phyloP scores from a whole-genome alignment of 37 sponge, comb jelly and placozoan species.

The Chondrosia reniformis region DNA sequence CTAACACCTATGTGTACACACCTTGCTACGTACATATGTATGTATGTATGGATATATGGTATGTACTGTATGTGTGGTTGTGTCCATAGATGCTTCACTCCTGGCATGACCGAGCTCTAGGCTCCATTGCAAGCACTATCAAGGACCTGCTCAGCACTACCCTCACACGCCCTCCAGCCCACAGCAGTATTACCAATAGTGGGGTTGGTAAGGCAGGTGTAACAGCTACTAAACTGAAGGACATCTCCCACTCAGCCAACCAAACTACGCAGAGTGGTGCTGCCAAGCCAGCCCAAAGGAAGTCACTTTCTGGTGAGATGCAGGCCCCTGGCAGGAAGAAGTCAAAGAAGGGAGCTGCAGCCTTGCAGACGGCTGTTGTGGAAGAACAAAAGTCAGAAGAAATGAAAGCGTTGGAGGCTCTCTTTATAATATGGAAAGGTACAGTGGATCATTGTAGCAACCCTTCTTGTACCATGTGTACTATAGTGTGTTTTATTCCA shows the following conservation, averaged over 20 bases:
- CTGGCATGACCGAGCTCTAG: neutral
- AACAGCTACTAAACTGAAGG: neutral
- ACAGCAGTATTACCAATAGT: neutral
- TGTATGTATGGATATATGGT: neutral
- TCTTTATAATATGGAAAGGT: neutral
- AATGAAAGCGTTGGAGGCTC: conserved; percentile 31
- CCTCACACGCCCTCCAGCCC: neutral
- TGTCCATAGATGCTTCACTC: neutral
- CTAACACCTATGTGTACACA: neutral
- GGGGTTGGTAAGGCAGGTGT: too few relatives aligned
- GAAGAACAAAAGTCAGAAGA: conserved; percentile 27
- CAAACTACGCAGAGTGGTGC: too few relatives aligned
- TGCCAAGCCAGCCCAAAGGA: too few relatives aligned
- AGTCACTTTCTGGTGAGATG: too few relatives aligned
- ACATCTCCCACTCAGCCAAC: conserved; percentile 7
- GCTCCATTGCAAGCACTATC: neutral
- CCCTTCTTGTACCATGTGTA: neutral
- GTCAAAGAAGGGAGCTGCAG: neutral
- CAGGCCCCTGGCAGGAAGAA: too few relatives aligned
- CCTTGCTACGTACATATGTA: neutral
- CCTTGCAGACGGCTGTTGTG: neutral
- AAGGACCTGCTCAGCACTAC: conserved; percentile 3
- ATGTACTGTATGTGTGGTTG: neutral
- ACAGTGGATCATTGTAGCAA: neutral
- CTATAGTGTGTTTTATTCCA: neutral